Evolutionary conservation across 30 jellyfish, hydroid and myxozoan species (phyloP).

Genomic region (Turritopsis rubra): DNA sequence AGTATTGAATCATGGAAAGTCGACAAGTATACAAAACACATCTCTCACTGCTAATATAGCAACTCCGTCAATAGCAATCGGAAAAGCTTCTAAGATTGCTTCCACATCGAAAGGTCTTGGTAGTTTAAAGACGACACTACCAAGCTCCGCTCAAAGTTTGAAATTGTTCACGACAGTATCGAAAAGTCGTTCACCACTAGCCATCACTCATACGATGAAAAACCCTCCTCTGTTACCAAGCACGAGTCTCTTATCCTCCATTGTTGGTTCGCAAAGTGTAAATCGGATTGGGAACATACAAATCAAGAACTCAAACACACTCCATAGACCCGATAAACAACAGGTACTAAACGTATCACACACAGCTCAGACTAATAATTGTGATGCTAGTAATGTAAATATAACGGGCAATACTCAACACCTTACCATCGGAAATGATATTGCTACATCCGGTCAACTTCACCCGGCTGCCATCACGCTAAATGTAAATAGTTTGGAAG

Average conservation of each 20-base stretch:
- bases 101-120: slow-evolving; percentile 33
- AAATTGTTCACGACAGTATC: slow-evolving; percentile 39
- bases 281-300: slow-evolving; percentile 16
- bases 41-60: neutral
- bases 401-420: neutral
- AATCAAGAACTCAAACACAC: neutral
- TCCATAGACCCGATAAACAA: neutral
- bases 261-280: slow-evolving; percentile 2
- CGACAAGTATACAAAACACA: neutral
- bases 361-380: neutral
- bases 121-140: slow-evolving; percentile 35
- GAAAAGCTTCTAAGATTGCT: slow-evolving; percentile 8
- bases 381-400: neutral
- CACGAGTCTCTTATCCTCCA: slow-evolving; percentile 10
- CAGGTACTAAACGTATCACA: slow-evolving; percentile 5
- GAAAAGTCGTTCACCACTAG: slow-evolving; percentile 19
- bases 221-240: slow-evolving; percentile 26
- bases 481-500: slow-evolving; percentile 16
- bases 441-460: neutral
- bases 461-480: slow-evolving; percentile 11
- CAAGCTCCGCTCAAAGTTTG: slow-evolving; percentile 33
- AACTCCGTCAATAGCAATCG: slow-evolving; percentile 21
- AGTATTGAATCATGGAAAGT: neutral
- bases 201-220: slow-evolving; percentile 5
- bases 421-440: neutral